These are phyloP conservation scores for Drosophila austrosaltans DNA, from an alignment of 2,888 invertebrate species.

Conservation along the genomic window DNA sequence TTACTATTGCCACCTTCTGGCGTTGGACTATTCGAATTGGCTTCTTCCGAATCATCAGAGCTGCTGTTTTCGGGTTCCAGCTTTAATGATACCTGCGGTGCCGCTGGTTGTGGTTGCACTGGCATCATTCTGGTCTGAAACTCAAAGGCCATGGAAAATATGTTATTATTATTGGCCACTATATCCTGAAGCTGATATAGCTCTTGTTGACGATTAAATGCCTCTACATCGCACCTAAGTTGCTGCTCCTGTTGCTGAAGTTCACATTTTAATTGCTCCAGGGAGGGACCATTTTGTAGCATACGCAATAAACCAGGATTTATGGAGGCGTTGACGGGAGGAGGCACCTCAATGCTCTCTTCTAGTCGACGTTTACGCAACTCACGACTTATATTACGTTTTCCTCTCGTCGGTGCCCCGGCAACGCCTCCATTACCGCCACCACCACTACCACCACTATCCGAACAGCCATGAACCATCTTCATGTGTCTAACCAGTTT, in stretches of 20 bases:
- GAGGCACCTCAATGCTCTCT: conserved; percentile 61
- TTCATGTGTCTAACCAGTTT: conserved; percentile 92
- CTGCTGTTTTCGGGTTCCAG: conserved; percentile 65
- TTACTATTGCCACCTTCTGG: conserved; percentile 3
- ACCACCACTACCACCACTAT: conserved; percentile 56
- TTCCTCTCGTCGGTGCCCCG: conserved; percentile 78
- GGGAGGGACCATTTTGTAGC: conserved; percentile 53
- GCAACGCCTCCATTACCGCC: conserved; percentile 79
- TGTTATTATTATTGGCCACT: conserved; percentile 46
- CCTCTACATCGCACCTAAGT: conserved; percentile 64
- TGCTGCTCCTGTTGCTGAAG: conserved; percentile 80
- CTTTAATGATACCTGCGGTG: conserved; percentile 13
- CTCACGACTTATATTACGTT: conserved; percentile 81
- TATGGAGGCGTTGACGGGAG: background rate
- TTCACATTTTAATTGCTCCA: conserved; percentile 78
- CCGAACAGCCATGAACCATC: conserved; percentile 88
- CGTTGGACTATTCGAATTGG: conserved; percentile 5
- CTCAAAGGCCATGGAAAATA: conserved; percentile 79
- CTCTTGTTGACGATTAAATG: conserved; percentile 73
- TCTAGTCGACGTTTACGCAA: conserved; percentile 81
- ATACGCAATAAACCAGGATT: conserved; percentile 13
- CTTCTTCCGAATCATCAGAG: conserved; percentile 48
- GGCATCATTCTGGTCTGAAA: conserved; percentile 54
- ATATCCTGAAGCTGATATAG: conserved; percentile 64
- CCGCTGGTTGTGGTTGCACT: conserved; percentile 4